phyloP scores from a whole-genome alignment of 2,113 vertebrate species.

The Pteronura brasiliensis region DNA sequence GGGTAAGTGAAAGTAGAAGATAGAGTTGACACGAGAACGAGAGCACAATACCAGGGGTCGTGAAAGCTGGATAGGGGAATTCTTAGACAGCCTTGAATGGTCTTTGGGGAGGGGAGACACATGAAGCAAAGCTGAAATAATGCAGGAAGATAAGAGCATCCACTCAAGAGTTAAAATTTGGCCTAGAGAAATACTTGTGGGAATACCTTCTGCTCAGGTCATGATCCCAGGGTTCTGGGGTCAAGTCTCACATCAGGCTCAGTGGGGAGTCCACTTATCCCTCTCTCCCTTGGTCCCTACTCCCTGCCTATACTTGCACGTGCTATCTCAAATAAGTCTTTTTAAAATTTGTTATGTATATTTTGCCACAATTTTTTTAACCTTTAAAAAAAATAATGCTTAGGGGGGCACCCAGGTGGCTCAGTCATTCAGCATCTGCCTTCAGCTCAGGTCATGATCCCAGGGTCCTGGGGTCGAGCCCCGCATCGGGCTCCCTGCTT shows the following conservation, averaged over 20 bases:
- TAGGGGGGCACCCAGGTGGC: too few species aligned
- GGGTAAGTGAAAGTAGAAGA: background rate
- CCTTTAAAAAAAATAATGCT: background rate
- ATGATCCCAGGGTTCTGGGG: background rate
- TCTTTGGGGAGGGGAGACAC: background rate
- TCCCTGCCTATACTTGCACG: too few species aligned
- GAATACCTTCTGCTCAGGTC: background rate
- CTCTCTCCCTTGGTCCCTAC: background rate
- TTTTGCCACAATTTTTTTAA: background rate
- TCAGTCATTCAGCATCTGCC: too few species aligned
- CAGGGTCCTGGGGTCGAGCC: too few species aligned
- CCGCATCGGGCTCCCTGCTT: too few species aligned
- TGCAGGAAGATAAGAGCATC: background rate
- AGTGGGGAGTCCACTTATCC: too few species aligned
- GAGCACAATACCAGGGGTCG: background rate
- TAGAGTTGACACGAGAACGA: background rate
- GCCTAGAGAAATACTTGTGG: background rate
- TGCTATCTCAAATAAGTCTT: too few species aligned
- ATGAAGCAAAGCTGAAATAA: background rate
- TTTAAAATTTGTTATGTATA: background rate
- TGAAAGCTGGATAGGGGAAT: background rate
- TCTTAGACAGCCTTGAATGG: background rate
- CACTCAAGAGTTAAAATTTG: background rate
- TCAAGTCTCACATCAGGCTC: too few species aligned
- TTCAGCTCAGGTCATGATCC: background rate